Base-by-base conservation (phyloP, 2,888 invertebrate species). In the Aromia moschata region DNA sequence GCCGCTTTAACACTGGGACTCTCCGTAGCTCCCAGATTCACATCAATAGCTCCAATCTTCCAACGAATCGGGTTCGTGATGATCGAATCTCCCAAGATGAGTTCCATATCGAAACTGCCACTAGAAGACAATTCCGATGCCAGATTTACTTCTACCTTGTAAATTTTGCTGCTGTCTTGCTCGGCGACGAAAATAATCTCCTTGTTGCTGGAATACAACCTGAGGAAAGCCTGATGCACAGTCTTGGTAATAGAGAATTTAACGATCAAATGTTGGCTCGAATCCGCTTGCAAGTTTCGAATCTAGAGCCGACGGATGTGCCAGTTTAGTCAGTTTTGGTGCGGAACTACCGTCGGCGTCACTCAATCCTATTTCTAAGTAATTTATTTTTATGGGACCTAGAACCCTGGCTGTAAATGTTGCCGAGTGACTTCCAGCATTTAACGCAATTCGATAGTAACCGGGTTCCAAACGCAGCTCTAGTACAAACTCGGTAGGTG, bases 101-200 rank as follows among this genome's bases (percentile, higher is more conserved):
- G 77, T 69, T 91, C 91, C 65, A 98, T 83, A 62, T 88, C 84
- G 82, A 96, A 96, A 40, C 84, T 80, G 31, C 96, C 98, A 41
- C 91, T 91, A 53, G 85, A 82, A 66, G 86, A 86, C 73, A 98
- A 89, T 73, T 94, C 94, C 72, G 89, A 88, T 11, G 89, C 89
- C 69, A 93, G 87, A 37, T 87, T 85, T 40, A 98, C 86, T 76
- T 97, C 96, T 65, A 97, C 91, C 82, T 93, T 94, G 80, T 98
- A 97, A 0, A 87, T 82, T 74, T 88, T 88, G 49, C 84, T 82
- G 62, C 83, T 83, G 76, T 96, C 96, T 2, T 91, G 89, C 77
- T 98, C 97, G 0, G 97, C 94, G 2, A 98, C 92, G 79, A 95
- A 98, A 71, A 96, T 89, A 45, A 96, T 92, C 83, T 98, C 98